Evolutionary conservation across 2,888 invertebrate species (phyloP), one percentile per base, ranked within the genome.

Genomic region (Phengaris alcon): DNA sequence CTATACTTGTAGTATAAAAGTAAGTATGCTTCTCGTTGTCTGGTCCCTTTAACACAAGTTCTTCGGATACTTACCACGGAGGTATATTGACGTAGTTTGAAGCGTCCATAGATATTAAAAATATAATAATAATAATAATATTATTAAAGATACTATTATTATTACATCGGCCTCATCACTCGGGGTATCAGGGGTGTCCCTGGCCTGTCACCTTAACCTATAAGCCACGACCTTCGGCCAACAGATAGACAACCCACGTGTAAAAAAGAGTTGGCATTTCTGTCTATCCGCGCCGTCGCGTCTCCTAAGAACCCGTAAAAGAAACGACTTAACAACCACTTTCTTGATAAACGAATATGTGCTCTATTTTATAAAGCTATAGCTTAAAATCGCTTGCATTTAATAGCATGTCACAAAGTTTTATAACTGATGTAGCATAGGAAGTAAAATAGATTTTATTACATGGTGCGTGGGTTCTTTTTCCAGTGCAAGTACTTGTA

Each of bases 261-360:
- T 88, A 89, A 88, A 87, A 87, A 87, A 89, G 86, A 84, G 82
- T 82, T 82, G 83, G 85, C 84, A 86, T 88, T 88, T 85, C 86
- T 87, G 77, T 80, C 81, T 80, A 77, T 80, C 83, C 87, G 90
- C 91, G 90, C 89, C 90, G 90, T 84, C 89, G 87, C 82, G 91
- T 89, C 90, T 87, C 85, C 81, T 74, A 70, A 15, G 57, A 54
- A 75, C 4, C 7, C 75, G 46, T 44, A n/a, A 3, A 22, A 72
- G 9, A 80, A 85, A 84, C 5, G 82, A n/a, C 80, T 0, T 82
- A 87, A 80, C 51, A 68, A 0, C 10, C 57, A 22, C 8, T 2
- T 52, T 10, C 0, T 6, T 9, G 6, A 35, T 7, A 72, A 13
- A 54, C 12, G 12, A 72, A 54, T 13, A 44, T 54, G 8, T 54